These are phyloP conservation scores for Coleophora flavipennella DNA, from an alignment of 2,888 invertebrate species.

Conservation along the genomic window DNA sequence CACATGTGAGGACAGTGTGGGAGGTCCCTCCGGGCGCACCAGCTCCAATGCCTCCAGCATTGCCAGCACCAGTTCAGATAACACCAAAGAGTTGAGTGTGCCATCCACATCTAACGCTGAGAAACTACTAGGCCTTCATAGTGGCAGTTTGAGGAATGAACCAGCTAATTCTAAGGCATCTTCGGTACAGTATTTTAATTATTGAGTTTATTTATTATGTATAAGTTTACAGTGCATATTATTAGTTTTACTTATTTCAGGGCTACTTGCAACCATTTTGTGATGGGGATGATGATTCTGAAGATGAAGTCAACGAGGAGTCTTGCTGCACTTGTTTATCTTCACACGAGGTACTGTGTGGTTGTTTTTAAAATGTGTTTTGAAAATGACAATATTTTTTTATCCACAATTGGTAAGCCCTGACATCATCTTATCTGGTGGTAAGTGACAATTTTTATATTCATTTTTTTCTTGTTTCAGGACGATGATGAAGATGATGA, in stretches of 20 bases:
- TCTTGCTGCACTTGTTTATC: slow-evolving; percentile 61
- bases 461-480: slow-evolving; percentile 23
- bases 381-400: too few relatives aligned
- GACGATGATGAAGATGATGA: slow-evolving; percentile 60
- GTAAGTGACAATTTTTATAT: not conserved
- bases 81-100: slow-evolving; percentile 47
- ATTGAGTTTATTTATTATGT: slow-evolving; percentile 10
- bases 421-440: too few relatives aligned
- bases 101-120: slow-evolving; percentile 63
- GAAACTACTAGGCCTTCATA: slow-evolving; percentile 48
- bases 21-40: slow-evolving; percentile 43
- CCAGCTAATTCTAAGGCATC: slow-evolving; percentile 37
- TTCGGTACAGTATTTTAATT: too few relatives aligned
- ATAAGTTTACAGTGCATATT: slow-evolving; percentile 14
- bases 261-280: not conserved
- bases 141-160: slow-evolving; percentile 32
- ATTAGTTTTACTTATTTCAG: not conserved
- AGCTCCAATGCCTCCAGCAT: slow-evolving; percentile 59
- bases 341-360: slow-evolving; percentile 45
- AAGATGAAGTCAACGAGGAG: slow-evolving; percentile 51
- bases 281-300: slow-evolving; percentile 47
- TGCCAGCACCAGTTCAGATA: slow-evolving; percentile 49
- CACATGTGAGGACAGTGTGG: slow-evolving; percentile 31
- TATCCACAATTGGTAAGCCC: too few relatives aligned
- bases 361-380: too few relatives aligned